These are phyloP conservation scores for Nyctereutes procyonoides DNA, from an alignment of 2,113 vertebrate genomes.

Conservation along the genomic window DNA sequence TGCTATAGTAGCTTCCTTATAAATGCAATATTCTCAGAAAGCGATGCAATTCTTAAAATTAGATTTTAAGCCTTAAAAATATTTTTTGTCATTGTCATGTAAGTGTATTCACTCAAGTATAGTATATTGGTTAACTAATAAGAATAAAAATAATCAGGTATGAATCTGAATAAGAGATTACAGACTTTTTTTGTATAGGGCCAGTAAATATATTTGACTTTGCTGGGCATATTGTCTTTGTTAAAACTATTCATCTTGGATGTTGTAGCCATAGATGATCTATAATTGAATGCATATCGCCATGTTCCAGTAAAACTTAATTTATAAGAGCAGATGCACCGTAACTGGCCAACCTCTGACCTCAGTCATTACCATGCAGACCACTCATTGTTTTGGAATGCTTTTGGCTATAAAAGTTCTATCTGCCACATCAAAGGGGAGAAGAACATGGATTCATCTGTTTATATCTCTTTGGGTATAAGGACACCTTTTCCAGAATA, in stretches of 20 bases:
- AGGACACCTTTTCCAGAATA: neutral
- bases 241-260: neutral
- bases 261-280: neutral
- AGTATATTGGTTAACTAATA: neutral
- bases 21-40: neutral
- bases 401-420: neutral
- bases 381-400: neutral
- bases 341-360: neutral
- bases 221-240: neutral
- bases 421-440: neutral
- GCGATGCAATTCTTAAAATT: neutral
- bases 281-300: neutral
- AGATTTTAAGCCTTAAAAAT: neutral
- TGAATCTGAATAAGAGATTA: neutral
- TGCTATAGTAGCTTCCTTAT: neutral
- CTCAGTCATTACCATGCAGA: neutral
- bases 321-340: neutral
- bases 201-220: neutral
- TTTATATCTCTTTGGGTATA: neutral
- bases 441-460: neutral
- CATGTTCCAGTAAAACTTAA: neutral
- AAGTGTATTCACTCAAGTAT: neutral
- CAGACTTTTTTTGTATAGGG: neutral
- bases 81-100: neutral
- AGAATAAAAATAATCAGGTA: neutral